Evolutionary conservation across 2,888 invertebrate species (phyloP).

Genomic region (Drosophila limbata): DNA sequence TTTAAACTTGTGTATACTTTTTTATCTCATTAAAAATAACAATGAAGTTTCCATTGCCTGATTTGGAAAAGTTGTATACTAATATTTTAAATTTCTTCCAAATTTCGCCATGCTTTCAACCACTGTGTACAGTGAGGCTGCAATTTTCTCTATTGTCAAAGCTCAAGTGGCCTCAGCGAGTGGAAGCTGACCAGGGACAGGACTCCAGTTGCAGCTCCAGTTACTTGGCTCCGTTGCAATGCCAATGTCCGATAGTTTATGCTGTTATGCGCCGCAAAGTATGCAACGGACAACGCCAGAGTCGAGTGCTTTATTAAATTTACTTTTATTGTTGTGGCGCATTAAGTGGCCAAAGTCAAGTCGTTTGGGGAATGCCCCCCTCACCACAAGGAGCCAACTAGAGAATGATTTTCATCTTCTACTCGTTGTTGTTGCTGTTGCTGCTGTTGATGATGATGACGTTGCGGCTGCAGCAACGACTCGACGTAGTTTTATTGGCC

Average conservation of each 20-base stretch:
- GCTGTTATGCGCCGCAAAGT: conserved; percentile 75
- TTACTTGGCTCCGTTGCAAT: conserved; percentile 39
- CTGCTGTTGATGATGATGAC: conserved; percentile 33
- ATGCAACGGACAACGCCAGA: conserved; percentile 63
- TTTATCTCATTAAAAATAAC: too few relatives aligned
- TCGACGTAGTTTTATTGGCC: conserved; percentile 60
- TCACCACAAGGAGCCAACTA: conserved; percentile 29
- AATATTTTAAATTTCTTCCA: too few relatives aligned
- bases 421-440: conserved; percentile 39
- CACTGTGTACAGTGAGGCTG: conserved; percentile 41
- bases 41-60: too few relatives aligned
- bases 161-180: conserved; percentile 68
- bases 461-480: conserved; percentile 28
- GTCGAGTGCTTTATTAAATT: conserved; percentile 71
- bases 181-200: conserved; percentile 20
- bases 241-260: conserved; percentile 64
- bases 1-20: too few relatives aligned
- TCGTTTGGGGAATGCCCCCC: conserved; percentile 44
- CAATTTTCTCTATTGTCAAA: conserved; percentile 71
- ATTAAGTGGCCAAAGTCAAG: conserved; percentile 70
- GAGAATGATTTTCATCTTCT: conserved; percentile 11
- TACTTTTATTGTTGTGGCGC: conserved; percentile 75
- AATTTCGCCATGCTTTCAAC: background rate
- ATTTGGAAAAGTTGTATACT: too few relatives aligned
- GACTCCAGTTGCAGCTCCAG: conserved; percentile 31